Percentiles rank a stretch among this genome's conserved stretches.
Conservation (phyloP, 2,113 vertebrate species). For the Ifrita kowaldi region DNA sequence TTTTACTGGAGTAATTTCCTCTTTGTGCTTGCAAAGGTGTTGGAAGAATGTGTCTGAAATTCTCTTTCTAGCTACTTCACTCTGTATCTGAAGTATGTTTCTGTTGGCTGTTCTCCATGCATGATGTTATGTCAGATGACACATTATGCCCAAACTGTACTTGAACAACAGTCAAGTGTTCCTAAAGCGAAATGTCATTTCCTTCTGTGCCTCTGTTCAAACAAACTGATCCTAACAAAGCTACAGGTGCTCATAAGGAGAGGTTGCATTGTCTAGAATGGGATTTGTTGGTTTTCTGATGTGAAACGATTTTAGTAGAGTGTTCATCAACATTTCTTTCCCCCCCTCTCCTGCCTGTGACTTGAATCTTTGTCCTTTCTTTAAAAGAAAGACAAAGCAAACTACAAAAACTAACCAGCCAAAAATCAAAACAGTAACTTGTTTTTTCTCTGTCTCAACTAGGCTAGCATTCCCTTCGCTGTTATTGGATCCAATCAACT, state of each 20-base stretch:
- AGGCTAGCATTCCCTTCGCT: constrained; percentile 87
- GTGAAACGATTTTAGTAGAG: neutral
- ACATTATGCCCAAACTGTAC: neutral
- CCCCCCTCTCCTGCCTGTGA: neutral
- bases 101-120: constrained; percentile 32
- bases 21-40: neutral
- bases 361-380: neutral
- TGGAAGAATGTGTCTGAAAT: neutral
- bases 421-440: neutral
- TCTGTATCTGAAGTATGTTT: neutral
- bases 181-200: neutral
- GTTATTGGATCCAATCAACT: constrained; percentile 88
- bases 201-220: neutral
- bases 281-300: neutral
- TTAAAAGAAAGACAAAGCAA: neutral
- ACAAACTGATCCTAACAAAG: neutral
- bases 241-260: neutral
- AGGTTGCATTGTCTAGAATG: neutral
- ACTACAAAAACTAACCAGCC: neutral
- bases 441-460: neutral
- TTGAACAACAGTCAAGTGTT: constrained; percentile 22
- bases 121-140: constrained; percentile 29
- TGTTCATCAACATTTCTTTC: neutral
- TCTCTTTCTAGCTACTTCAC: neutral
- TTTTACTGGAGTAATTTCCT: constrained; percentile 16